Conservation (phyloP, 2,888 invertebrate species). For the Spisula subtruncata region DNA sequence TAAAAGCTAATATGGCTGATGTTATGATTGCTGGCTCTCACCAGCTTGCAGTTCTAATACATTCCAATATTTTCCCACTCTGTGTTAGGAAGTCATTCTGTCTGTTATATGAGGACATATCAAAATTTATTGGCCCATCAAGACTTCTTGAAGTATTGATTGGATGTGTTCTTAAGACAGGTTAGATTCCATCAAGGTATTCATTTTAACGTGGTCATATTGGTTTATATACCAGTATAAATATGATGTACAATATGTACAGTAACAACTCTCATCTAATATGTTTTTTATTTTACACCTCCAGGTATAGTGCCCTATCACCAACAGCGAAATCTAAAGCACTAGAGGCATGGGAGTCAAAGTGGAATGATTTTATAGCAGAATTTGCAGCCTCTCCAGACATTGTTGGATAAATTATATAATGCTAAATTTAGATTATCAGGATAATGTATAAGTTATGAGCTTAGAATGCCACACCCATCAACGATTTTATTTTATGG, state of each 20-base stretch:
- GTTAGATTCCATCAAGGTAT: not conserved
- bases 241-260: not conserved
- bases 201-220: not conserved
- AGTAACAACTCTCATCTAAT: too few species aligned
- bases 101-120: too few species aligned
- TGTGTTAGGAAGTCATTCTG: not conserved
- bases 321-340: slow-evolving; percentile 65
- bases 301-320: slow-evolving; percentile 74
- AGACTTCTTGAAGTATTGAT: too few species aligned
- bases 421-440: too few species aligned
- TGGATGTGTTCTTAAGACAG: not conserved
- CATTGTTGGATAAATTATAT: not conserved
- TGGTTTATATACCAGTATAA: not conserved
- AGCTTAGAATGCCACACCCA: too few species aligned
- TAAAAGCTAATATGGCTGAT: not conserved
- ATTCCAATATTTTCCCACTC: too few species aligned
- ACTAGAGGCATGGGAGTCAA: slow-evolving; percentile 68
- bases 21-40: not conserved
- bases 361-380: slow-evolving; percentile 73
- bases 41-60: too few species aligned
- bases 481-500: too few species aligned
- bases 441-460: too few species aligned
- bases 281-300: slow-evolving; percentile 29
- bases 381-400: not conserved
- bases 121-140: too few species aligned